Evolutionary conservation across 2,888 invertebrate species (phyloP).

Genomic region (Augochlorella aurata): DNA sequence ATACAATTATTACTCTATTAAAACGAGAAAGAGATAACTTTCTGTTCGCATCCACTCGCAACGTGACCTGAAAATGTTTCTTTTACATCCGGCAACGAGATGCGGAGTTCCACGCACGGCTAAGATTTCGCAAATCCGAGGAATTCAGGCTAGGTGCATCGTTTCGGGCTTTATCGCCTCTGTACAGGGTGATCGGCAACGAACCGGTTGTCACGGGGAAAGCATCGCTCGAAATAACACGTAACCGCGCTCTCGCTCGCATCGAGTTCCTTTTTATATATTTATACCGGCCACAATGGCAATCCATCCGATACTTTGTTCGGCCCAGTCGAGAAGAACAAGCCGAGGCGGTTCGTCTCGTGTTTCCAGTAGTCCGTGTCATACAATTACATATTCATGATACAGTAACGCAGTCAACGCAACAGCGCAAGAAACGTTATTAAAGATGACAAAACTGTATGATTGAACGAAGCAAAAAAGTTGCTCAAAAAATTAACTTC

Average conservation of each 20-base stretch:
- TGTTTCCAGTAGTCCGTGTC: not conserved
- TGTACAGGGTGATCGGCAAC: not conserved
- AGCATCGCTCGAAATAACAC: not conserved
- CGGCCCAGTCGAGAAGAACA: not conserved
- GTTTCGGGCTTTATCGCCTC: not conserved
- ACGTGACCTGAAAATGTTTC: too few species aligned
- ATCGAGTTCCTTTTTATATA: not conserved
- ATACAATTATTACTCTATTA: not conserved
- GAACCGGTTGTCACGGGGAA: not conserved
- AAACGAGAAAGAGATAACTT: not conserved
- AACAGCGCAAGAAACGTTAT: too few species aligned
- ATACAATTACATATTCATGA: too few species aligned
- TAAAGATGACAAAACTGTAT: too few species aligned
- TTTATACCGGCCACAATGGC: not conserved
- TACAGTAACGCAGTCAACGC: too few species aligned
- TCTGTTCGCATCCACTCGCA: too few species aligned
- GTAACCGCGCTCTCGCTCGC: not conserved
- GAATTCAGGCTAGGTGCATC: not conserved
- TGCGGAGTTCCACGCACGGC: not conserved
- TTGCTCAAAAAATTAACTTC: too few species aligned
- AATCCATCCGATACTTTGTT: not conserved
- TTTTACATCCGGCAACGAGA: not conserved
- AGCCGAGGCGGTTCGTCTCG: not conserved
- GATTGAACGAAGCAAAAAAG: too few species aligned
- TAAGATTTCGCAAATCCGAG: not conserved